Base-by-base conservation (phyloP, 2,113 vertebrate genomes). In the Protomyctophum bolini region DNA sequence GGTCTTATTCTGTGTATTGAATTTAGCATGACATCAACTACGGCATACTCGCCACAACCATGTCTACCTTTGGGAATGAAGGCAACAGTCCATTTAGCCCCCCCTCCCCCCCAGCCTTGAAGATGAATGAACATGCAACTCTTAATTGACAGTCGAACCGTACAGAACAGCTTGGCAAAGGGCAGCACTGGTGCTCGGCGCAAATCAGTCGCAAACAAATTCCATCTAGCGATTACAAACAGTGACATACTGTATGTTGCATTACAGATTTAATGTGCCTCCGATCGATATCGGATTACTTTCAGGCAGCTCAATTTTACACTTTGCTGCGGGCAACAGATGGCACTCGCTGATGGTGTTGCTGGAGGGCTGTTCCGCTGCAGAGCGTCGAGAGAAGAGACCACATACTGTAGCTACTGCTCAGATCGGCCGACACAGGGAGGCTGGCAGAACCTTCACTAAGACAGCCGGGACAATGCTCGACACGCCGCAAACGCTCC, bases 271-370 rank as follows among this genome's bases (percentile, higher is more conserved):
- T 77, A 88, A 89, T 87, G 85, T 79, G 76, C 72, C 86, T 71
- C 59, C 75, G 81, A 91, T 90, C 82, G 14, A 87, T 90, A 88
- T 81, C 84, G 58, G 79, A 84, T 60, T 58, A 88, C 80, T 86
- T 81, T 88, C 79, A 80, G 88, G 85, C 79, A 80, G 87, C 84
- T 91, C 88, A 85, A 91, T 91, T 91, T 86, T 87, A 81, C 83
- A 87, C 86, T 87, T 21, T 77, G 81, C 90, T 81, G 85, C 82
- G 66, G 79, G 88, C 85, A 88, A 91, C 90, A 89, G 90, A 91
- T 91, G 90, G 89, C 70, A 67, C 65, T 59, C 0, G 11, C 82
- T 85, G 89, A 91, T 91, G 91, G 61, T 74, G 77, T 79, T 76
- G 73, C 85, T 59, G 64, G 68, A 83, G 87, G 21, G 84, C 81